These are phyloP conservation scores for Liopterus haemorrhoidalis DNA, from an alignment of 2,888 invertebrate species.

Conservation along the genomic window DNA sequence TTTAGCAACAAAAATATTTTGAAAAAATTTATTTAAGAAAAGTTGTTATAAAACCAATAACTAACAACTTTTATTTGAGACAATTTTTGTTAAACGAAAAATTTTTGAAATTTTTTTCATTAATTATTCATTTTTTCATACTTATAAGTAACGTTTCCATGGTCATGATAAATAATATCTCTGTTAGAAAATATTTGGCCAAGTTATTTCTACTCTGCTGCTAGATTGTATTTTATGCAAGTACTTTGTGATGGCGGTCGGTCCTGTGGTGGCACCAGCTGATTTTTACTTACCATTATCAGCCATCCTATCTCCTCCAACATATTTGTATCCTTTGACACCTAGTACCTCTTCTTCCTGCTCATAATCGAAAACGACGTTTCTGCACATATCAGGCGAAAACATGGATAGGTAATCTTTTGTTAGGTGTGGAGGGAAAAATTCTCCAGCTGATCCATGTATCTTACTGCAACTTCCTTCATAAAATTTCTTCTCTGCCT, in stretches of 20 bases:
- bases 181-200: too few relatives aligned
- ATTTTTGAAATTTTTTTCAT: conserved; percentile 34
- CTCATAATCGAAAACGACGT: conserved; percentile 56
- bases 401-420: conserved; percentile 60
- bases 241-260: too few relatives aligned
- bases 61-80: too few relatives aligned
- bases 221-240: too few relatives aligned
- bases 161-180: too few relatives aligned
- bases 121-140: conserved; percentile 6
- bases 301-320: conserved; percentile 57
- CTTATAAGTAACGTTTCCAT: conserved; percentile 7
- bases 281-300: conserved; percentile 55
- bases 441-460: conserved; percentile 73
- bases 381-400: conserved; percentile 71
- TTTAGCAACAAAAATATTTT: too few relatives aligned
- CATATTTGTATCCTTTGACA: conserved; percentile 61
- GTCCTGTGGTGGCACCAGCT: background rate
- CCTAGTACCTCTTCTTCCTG: conserved; percentile 54
- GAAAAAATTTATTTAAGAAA: too few relatives aligned
- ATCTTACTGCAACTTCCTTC: conserved; percentile 55
- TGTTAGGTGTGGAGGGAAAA: conserved; percentile 62
- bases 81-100: too few relatives aligned
- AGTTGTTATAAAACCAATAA: too few relatives aligned
- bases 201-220: too few relatives aligned
- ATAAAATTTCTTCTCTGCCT: conserved; percentile 51